Evolutionary conservation across 1,140 invertebrate species (phyloP), one percentile per base, ranked within the genome.

Genomic region (Tetranychus urticae): DNA sequence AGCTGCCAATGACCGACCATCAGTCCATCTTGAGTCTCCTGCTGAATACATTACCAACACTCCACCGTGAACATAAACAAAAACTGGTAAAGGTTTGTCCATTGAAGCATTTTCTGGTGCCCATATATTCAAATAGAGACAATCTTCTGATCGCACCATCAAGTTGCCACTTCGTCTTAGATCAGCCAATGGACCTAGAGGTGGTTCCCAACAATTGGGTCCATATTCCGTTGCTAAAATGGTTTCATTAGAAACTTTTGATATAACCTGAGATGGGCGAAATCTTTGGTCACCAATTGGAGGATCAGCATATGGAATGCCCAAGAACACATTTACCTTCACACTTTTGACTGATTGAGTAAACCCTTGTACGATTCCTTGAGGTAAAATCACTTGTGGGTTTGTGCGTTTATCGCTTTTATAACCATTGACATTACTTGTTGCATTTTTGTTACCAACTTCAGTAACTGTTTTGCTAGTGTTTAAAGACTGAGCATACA

Each of bases 1-100:
- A 55, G 85, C 82, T 55, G 88, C 80, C 59, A 93, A 71, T 12
- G 92, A 80, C 50, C 82, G 83, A 2, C 88, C 88, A 70, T 94
- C 88, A 8, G 31, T 52, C n/a, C n/a, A 52, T 8, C 8, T 52
- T 23, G 5, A 12, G 23, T 52, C 50, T n/a, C 13, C 50, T n/a
- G 50, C n/a, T 13, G 50, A 52, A 31, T 31, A 23, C n/a, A n/a
- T 52, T 2, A 52, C 23, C 12, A 52, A 23, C 23, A 33, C 50
- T n/a, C 50, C 50, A 8, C 50, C 50, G 31, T 52, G 50, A 31
- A 52, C 31, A 33, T 52, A 52, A n/a, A 52, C 50, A 2, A 52
- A n/a, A n/a, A 52, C 50, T 3, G 50, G 50, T 23, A 31, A 8
- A 8, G 23, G 31, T 2, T 52, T n/a, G 8, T 23, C n/a, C 1